Base-by-base conservation (phyloP, 92 coral and sea anemone species). In the Parazoanthus darwini region DNA sequence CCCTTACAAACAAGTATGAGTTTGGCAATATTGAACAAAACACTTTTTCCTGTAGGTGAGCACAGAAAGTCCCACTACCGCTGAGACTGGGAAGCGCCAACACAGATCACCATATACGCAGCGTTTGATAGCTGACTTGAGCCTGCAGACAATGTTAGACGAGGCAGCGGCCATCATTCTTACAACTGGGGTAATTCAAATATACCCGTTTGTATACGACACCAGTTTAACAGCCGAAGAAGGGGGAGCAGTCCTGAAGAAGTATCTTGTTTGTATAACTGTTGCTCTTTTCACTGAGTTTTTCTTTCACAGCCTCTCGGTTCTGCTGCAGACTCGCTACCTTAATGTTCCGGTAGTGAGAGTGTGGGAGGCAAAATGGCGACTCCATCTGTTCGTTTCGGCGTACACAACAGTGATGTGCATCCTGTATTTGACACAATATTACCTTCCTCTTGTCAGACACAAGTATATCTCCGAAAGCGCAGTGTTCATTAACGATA, bases 291-390 rank as follows among this genome's bases (percentile, higher is more conserved):
- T 58, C 22, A 80, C 72, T 20, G 85, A 80, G 44, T 80, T 80
- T 58, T 29, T 56, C 85, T 80, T 80, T 29, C 85, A 80, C n/a
- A 56, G 73, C 72, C 22, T 80, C 85, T 56, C 85, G 15, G 85
- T 80, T 80, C 85, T 51, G n/a, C 71, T 80, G 37, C 85, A 80
- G 73, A 80, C 85, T 15, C 44, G 85, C 25, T 80, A 16, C 37
- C 65, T 80, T 26, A 80, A 80, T 33, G 72, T 80, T 56, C 85
- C 85, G 2, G 85, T 80, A 26, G 85, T 29, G 13, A 80, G 72
- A 80, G 85, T 80, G 0, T 80, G 85, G 85, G 63, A 80, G 39
- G 72, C 85, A 11, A 80, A 58, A 56, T 80, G 85, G 85, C 71
- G 72, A 3, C 85, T 80, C 26, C 85, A 80, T 48, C 46, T 56